Base-by-base conservation (phyloP, 1,140 invertebrate species). In the Dryas iulia region DNA sequence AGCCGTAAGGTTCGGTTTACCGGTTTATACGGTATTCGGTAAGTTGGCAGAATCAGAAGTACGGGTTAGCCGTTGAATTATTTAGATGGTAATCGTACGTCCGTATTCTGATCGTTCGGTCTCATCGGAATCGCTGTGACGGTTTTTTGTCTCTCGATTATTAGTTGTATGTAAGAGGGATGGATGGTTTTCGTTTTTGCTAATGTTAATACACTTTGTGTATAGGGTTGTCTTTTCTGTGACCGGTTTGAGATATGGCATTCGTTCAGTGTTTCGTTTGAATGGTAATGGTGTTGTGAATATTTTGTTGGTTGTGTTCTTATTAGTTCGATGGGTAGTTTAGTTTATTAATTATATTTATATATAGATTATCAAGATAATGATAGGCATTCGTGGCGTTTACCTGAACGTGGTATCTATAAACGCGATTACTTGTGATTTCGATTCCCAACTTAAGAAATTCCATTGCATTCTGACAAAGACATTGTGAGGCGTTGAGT, bases 41-140 rank as follows among this genome's bases (percentile, higher is more conserved):
- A 25, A 57, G 61, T 59, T 39, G 67, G 75, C 68, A 70, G 59
- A 71, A 74, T 69, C 69, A 74, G 76, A 80, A 80, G 83, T 77
- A 86, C 79, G 79, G 82, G 76, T 85, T 81, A 83, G 76, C 76
- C 69, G 81, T 77, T 90, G 87, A 90, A 90, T 90, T 87, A 90
- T 90, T 90, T 89, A 90, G 83, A 86, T 84, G 82, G 81, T 85
- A 90, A 89, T 90, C 87, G 79, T 83, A 83, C 78, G 77, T 90
- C 81, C 76, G 83, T 86, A 85, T 86, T 84, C 81, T 82, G 82
- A 89, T 89, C 85, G 81, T 87, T 86, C 79, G n/a, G 81, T 86
- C 83, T 86, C 86, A 86, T 86, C 77, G 80, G 72, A 66, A 63
- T 66, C 31, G 53, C 26, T 59, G 54, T 63, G 39, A 52, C 61